A percentile compares a stretch with the other conserved stretches of the same genome.
These are phyloP conservation scores for Oxyscelio sp. DNA, from an alignment of 2,888 invertebrate genomes.

Conservation along the genomic window DNA sequence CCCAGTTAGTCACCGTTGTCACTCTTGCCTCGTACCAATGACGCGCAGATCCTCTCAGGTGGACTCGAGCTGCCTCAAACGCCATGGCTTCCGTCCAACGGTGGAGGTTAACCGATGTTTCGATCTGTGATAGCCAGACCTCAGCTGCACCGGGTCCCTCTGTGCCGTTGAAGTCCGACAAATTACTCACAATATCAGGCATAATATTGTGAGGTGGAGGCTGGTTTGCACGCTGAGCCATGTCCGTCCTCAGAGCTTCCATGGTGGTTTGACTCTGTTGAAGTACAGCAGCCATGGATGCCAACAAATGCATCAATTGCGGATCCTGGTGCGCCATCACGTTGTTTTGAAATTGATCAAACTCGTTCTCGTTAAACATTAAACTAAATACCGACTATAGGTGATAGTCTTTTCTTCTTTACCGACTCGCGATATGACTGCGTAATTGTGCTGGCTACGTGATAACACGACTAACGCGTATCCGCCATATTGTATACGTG, in stretches of 20 bases:
- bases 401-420: too few species aligned
- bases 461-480: not conserved
- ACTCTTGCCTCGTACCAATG: conserved; percentile 38
- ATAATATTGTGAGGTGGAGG: conserved; percentile 12
- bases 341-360: not conserved
- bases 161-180: conserved; percentile 10
- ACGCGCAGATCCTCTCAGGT: conserved; percentile 5
- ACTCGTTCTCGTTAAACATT: not conserved
- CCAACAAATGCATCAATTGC: not conserved
- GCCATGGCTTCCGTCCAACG: conserved; percentile 26
- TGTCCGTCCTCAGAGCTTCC: not conserved
- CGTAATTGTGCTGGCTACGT: not conserved
- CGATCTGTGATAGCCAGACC: not conserved
- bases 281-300: not conserved
- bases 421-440: too few species aligned
- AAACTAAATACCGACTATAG: too few species aligned
- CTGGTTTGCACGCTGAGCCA: not conserved
- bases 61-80: conserved; percentile 20
- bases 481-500: not conserved
- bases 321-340: not conserved
- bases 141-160: conserved; percentile 13
- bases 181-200: conserved; percentile 21
- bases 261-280: conserved; percentile 24
- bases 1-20: conserved; percentile 6
- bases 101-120: conserved; percentile 13